Evolutionary conservation across 2,797 vertebrate species (phyloP), one percentile per base, ranked within the genome.

Genomic region (Acropternis orthonyx): DNA sequence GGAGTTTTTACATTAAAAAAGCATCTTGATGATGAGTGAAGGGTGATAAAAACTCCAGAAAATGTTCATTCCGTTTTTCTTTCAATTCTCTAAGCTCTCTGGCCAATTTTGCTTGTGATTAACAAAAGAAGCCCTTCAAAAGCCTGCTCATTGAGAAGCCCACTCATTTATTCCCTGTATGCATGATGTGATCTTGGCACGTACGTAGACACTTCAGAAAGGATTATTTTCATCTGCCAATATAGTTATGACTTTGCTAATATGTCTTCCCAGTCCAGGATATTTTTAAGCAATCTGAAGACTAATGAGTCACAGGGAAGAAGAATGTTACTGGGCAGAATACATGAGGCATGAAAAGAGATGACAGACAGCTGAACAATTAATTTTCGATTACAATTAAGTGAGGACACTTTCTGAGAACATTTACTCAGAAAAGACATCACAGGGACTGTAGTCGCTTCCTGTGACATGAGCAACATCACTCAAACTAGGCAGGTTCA

Each of bases 211-310:
- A 92, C 84, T 94, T 85, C 61, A 92, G 81, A 93, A 81, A 82
- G 91, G 82, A 91, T 90, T 90, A 87, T 90, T 93, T 93, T 90
- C 93, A 94, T 74, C 93, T 0, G 2, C 86, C 88, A 95, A 61
- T 89, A 79, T 58, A 94, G 94, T 84, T 92, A 93, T 7, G 21
- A 87, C 93, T 97, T 92, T 54, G 88, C 92, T 94, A 95, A 93
- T 94, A 62, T 5, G 86, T 85, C 88, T 96, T 92, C 79, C 90
- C 83, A 87, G 77, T 89, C 80, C 93, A 79, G 59, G 88, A 77
- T 95, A 93, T 95, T 95, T 96, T 94, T 94, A 95, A 96, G 95
- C 84, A 49, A 93, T 91, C 83, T 85, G 75, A 95, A 85, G 67
- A 82, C 74, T 96, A 95, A 95, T 94, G 90, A 96, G 93, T 95